Evolutionary conservation across 2,797 vertebrate species (phyloP), one percentile per base, ranked within the genome.

Genomic region (Thripadectes ignobilis): DNA sequence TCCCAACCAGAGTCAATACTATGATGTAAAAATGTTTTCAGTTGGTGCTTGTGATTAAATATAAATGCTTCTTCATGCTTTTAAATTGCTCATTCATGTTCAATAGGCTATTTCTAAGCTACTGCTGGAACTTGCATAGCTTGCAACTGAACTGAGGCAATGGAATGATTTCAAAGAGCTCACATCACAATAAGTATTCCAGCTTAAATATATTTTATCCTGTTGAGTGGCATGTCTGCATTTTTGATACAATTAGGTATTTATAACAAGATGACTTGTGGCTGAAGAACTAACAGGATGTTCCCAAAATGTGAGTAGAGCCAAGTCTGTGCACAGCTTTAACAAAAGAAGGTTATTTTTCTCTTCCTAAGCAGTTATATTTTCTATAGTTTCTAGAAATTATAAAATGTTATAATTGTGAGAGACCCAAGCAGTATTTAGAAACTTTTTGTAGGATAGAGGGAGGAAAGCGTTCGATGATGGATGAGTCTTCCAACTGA

Each of bases 1-100:
- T 93, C 95, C 95, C 66, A 89, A 96, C 91, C 96, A 95, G 79
- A 97, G 96, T 97, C 96, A 95, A 95, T 96, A 96, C 68, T 73
- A 71, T 51, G 82, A 92, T 90, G 52, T 90, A 94, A 88, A 95
- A 88, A 43, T 85, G 73, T 93, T 95, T 96, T 80, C 87, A 89
- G 69, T 95, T 92, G 73, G 49, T 87, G 74, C n/a, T 52, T 94
- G 55, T 87, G 69, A 73, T 92, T 84, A 88, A 93, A 74, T 88
- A 92, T 75, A 87, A 88, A 89, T 77, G 61, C n/a, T 78, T 68
- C 65, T 62, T 76, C 24, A 38, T 89, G 30, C 54, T 86, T 87
- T 85, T 55, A 68, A 88, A 76, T 91, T 73, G 43, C 36, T 91
- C 26, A 32, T 87, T 90, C 48, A 9, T 48, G 41, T 90, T 75